These are phyloP conservation scores for Metopia argyrocephala DNA, from an alignment of 2,888 invertebrate species.

Conservation along the genomic window DNA sequence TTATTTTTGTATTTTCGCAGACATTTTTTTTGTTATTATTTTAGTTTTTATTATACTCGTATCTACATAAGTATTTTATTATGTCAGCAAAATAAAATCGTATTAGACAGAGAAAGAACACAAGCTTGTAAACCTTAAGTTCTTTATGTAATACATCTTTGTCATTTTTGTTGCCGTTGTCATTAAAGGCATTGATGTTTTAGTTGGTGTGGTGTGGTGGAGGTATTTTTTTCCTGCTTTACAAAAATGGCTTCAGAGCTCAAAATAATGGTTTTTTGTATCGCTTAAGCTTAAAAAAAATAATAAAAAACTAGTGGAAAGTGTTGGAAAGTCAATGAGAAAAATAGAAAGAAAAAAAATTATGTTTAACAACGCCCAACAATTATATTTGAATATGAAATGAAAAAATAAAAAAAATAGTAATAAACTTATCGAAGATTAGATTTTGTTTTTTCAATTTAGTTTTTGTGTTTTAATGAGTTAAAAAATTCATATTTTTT, in stretches of 20 bases:
- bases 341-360: not conserved
- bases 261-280: not conserved
- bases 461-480: not conserved
- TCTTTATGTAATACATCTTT: too few species aligned
- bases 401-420: not conserved
- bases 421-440: not conserved
- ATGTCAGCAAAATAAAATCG: constrained; percentile 15
- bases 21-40: not conserved
- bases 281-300: constrained; percentile 8
- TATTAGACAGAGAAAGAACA: constrained; percentile 2
- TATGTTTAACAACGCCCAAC: not conserved
- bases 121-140: constrained; percentile 22
- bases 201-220: not conserved
- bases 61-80: not conserved
- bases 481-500: not conserved
- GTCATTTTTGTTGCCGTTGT: not conserved
- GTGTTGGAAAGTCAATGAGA: not conserved
- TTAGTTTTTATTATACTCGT: constrained; percentile 1
- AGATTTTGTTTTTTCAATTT: not conserved
- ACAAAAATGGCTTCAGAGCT: not conserved
- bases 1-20: not conserved
- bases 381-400: not conserved
- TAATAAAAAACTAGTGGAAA: not conserved
- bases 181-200: not conserved
- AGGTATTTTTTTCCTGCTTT: not conserved